Evolutionary conservation across 2,113 vertebrate species (phyloP).

Genomic region (Dolichotis patagonum): DNA sequence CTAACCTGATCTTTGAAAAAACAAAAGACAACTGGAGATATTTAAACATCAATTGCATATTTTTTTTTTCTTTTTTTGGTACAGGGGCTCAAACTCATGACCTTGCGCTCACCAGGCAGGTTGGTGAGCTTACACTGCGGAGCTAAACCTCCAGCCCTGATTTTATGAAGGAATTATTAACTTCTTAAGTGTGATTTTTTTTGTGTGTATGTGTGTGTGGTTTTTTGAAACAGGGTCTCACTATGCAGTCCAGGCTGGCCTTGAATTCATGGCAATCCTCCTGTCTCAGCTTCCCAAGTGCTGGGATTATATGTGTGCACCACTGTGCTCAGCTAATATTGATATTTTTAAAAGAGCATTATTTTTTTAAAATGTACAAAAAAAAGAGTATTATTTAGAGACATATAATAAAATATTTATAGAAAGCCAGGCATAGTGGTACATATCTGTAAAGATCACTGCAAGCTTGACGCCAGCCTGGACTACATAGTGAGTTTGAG

Average conservation of each 20-base stretch:
- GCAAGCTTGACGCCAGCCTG: not conserved
- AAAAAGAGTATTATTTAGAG: not conserved
- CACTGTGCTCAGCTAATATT: not conserved
- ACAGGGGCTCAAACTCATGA: no score
- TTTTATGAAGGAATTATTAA: not conserved
- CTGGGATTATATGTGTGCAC: not conserved
- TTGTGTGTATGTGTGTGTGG: no score
- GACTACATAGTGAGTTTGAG: not conserved
- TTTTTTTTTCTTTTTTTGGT: no score
- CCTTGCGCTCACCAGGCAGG: no score
- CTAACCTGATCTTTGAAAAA: conserved; percentile 58
- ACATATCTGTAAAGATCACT: not conserved
- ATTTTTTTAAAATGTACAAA: no score
- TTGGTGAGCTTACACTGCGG: no score
- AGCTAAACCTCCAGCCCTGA: no score
- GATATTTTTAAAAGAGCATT: not conserved
- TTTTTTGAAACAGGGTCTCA: not conserved
- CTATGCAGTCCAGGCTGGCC: not conserved
- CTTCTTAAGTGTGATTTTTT: not conserved
- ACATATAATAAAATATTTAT: conserved; percentile 1
- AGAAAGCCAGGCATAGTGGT: not conserved
- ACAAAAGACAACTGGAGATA: not conserved
- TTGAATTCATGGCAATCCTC: not conserved
- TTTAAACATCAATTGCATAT: not conserved
- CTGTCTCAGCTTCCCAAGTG: not conserved